Evolutionary conservation across 2,113 vertebrate genomes (phyloP), one percentile per base, ranked within the genome.

Genomic region (Meles meles): DNA sequence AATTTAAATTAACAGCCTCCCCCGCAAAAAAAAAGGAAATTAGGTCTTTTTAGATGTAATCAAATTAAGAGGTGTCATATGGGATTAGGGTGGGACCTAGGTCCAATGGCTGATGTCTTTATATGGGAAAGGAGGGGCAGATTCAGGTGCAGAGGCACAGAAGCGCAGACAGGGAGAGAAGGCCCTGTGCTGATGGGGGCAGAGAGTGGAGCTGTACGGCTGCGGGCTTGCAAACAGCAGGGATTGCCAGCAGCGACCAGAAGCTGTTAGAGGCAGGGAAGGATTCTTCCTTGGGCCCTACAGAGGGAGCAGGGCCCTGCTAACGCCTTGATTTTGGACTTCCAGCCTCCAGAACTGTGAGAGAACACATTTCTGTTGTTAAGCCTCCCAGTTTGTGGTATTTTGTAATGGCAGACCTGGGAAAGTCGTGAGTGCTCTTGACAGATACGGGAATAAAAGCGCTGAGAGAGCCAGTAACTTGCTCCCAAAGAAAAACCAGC

Each of bases 181-280:
- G 52, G 9, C 37, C 31, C 6, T 6, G 17, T 57, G 67, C 42
- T 8, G 17, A 3, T 12, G 5, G 18, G 59, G 77, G 17, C n/a
- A 15, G 42, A 77, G 76, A 34, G 2, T 34, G 39, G 21, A 69
- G 42, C 0, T 1, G 27, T 1, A 1, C 0, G 4, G 69, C 71
- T 17, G 21, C 8, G 37, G 88, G 85, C 31, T n/a, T 20, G 44
- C 52, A 39, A 44, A 23, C 10, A 11, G 47, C 9, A 14, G 55
- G 72, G 44, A 52, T 27, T n/a, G 31, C 13, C 1, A 34, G 29
- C 52, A 55, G 49, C 0, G 4, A 37, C 39, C 1, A 44, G 59
- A 84, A 72, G 55, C 5, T 37, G 18, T 9, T 31, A 11, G 55
- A 74, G 13, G 31, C 31, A 76, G 7, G 52, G 9, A 3, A 59